Conservation (phyloP, 2,797 vertebrate species). For the Micromesistius poutassou region DNA sequence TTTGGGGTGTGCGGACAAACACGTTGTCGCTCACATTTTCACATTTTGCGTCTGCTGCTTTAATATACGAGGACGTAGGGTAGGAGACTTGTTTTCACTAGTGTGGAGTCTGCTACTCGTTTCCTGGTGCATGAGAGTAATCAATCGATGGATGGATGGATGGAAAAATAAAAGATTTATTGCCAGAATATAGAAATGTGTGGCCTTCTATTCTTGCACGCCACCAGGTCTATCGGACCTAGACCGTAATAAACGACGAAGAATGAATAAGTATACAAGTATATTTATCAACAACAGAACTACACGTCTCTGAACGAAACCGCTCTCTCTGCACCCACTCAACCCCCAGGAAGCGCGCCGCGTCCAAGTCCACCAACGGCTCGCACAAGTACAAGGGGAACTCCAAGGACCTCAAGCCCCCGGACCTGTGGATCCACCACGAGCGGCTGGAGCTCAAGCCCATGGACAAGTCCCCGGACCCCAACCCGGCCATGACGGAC, state of each 20-base stretch:
- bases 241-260: neutral
- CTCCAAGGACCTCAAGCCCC: slow-evolving; percentile 96
- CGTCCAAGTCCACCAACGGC: slow-evolving; percentile 92
- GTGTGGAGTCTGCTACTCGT: neutral
- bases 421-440: slow-evolving; percentile 98
- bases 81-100: neutral
- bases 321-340: neutral
- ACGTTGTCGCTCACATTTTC: neutral
- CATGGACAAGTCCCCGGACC: slow-evolving; percentile 95
- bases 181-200: neutral
- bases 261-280: neutral
- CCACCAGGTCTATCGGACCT: neutral
- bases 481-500: slow-evolving; percentile 96
- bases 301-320: neutral
- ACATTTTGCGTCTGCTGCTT: neutral
- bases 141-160: neutral
- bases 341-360: slow-evolving; percentile 88
- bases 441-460: slow-evolving; percentile 97
- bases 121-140: neutral
- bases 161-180: neutral
- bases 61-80: neutral
- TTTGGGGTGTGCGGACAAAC: neutral
- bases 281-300: neutral
- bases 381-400: slow-evolving; percentile 98
- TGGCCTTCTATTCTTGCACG: neutral